Base-by-base conservation (phyloP, 2,888 invertebrate species). In the Biston betularia region DNA sequence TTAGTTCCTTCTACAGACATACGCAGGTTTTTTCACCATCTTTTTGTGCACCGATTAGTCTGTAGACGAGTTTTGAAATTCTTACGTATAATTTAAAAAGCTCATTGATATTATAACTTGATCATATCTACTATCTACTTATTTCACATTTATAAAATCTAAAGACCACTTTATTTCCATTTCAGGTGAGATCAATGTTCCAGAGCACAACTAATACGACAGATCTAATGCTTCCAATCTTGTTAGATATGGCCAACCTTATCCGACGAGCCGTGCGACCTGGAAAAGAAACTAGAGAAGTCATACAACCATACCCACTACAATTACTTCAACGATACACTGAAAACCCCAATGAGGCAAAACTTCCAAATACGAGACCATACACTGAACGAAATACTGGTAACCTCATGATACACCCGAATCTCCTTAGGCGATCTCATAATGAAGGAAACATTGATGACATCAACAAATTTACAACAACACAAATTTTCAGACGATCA, bases 191-290 rank as follows among this genome's bases (percentile, higher is more conserved):
- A 80, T 93, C 95, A 79, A 94, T 95, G 91, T 95, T 95, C 79
- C 94, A 94, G 70, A 92, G 94, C 77, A 91, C 92, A 75, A 89
- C 89, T 69, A 95, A 95, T 79, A 88, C 93, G 14, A 87, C 94
- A 70, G 94, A 95, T 61, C 85, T 96, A 38, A 93, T 95, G 89
- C 84, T 96, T 63, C 96, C 96, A 10, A 95, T 95, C 69, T 93
- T 95, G 66, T 90, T 95, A 74, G 96, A 96, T 82, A 94, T 96
- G 82, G 96, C 96, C 0, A 95, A 95, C 80, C 89, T 96, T 65
- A 94, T 96, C 58, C 90, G 94, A 63, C 93, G 87, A 54, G 93
- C 95, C 0, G 91, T 94, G 42, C 86, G 89, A 63, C 82, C 92
- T 44, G 86, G 87, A 70, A 89, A 90, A 75, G 87, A 88, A 66